A percentile compares a stretch with the other conserved stretches of the same genome.
phyloP scores from a whole-genome alignment of 2,888 invertebrate genomes.

The Drosophila borealis region DNA sequence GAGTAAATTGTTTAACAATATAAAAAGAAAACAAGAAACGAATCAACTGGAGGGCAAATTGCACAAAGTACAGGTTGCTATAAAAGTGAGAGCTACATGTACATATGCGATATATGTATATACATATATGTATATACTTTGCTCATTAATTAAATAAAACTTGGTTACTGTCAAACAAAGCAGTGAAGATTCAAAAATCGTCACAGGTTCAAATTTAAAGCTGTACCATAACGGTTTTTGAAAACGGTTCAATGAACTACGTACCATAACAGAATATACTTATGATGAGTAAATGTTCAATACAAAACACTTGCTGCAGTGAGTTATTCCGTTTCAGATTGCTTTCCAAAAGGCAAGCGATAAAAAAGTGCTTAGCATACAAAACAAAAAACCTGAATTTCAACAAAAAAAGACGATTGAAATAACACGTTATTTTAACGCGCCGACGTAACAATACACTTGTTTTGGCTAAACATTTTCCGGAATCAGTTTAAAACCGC shows the following conservation, averaged over 20 bases:
- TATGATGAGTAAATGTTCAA: slow-evolving; percentile 5
- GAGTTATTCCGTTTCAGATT: slow-evolving; percentile 5
- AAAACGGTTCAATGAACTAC: slow-evolving; percentile 37
- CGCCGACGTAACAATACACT: slow-evolving; percentile 23
- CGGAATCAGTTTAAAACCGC: not conserved
- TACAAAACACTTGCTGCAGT: slow-evolving; percentile 10
- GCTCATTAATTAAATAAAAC: slow-evolving; percentile 3
- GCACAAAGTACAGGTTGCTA: slow-evolving; percentile 3
- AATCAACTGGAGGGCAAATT: slow-evolving; percentile 43
- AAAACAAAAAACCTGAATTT: slow-evolving; percentile 30
- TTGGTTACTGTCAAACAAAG: slow-evolving; percentile 9
- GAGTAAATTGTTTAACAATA: slow-evolving; percentile 43
- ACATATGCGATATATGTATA: slow-evolving; percentile 8
- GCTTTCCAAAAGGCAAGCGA: slow-evolving; percentile 18
- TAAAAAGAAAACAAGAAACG: slow-evolving; percentile 16
- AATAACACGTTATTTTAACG: not conserved
- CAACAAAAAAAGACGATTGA: slow-evolving; percentile 1
- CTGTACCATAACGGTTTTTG: slow-evolving; percentile 3
- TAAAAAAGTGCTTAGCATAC: slow-evolving; percentile 23
- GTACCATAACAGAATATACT: slow-evolving; percentile 11
- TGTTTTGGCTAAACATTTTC: not conserved
- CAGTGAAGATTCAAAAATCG: not conserved
- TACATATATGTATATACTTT: not conserved
- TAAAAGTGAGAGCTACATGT: slow-evolving; percentile 44
- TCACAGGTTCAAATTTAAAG: not conserved